phyloP scores from a whole-genome alignment of 2,888 invertebrate species.

The Agonopterix arenella region DNA sequence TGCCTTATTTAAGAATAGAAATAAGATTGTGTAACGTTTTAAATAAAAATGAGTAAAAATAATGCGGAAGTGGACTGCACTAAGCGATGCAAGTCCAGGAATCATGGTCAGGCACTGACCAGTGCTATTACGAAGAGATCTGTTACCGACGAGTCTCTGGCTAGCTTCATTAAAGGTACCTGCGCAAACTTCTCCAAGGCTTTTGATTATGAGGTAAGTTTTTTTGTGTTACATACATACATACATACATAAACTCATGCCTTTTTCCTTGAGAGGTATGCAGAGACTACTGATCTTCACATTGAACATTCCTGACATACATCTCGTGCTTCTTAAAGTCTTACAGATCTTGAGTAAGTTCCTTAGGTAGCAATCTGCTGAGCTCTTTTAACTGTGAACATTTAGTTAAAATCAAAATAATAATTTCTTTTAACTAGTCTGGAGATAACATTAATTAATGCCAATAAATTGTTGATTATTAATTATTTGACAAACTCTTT shows the following conservation, averaged over 20 bases:
- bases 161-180: constrained; percentile 73
- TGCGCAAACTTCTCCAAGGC: constrained; percentile 79
- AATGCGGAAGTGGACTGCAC: constrained; percentile 75
- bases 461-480: no score
- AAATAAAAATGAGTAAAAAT: constrained; percentile 53
- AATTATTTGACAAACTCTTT: no score
- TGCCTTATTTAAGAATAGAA: background rate
- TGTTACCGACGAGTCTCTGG: constrained; percentile 75
- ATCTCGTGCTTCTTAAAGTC: no score
- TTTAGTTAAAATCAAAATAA: no score
- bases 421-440: no score
- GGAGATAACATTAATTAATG: no score
- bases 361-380: no score
- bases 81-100: constrained; percentile 72
- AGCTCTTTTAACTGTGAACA: no score
- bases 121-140: constrained; percentile 81
- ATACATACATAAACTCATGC: background rate
- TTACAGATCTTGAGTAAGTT: no score
- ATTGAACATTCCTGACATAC: no score
- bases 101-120: constrained; percentile 77
- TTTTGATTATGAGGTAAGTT: constrained; percentile 74
- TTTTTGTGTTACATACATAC: background rate
- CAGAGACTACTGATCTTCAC: no score
- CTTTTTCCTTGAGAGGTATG: no score
- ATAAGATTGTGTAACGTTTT: constrained; percentile 1